Percentiles rank a stretch among this genome's conserved stretches.
phyloP scores from a whole-genome alignment of 2,888 invertebrate genomes.

The Oscheius sp. region DNA sequence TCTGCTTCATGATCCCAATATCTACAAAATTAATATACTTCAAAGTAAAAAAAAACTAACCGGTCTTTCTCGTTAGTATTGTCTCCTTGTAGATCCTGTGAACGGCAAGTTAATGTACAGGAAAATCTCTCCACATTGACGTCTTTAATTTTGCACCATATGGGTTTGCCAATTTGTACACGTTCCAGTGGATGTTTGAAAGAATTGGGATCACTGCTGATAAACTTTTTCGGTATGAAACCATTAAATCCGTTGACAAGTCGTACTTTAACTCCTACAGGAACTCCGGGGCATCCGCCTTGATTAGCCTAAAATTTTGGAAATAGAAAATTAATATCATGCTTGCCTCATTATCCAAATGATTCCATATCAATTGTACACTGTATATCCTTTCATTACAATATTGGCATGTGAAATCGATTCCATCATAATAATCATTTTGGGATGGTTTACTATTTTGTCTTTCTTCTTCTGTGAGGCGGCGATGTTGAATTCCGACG shows the following conservation, averaged over 20 bases:
- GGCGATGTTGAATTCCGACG: conserved; percentile 37
- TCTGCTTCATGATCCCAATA: conserved; percentile 33
- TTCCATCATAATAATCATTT: neutral
- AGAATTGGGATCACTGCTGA: conserved; percentile 83
- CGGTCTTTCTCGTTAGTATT: conserved; percentile 75
- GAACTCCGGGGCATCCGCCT: conserved; percentile 86
- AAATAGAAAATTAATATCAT: too few relatives aligned
- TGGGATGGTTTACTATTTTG: neutral
- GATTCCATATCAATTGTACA: conserved; percentile 4
- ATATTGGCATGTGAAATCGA: conserved; percentile 1
- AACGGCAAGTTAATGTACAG: conserved; percentile 86
- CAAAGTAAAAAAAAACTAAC: neutral
- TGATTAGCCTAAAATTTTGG: too few relatives aligned
- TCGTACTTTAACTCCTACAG: conserved; percentile 84
- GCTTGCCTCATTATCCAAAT: conserved; percentile 1
- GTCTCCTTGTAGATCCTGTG: conserved; percentile 88
- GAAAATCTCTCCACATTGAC: conserved; percentile 90
- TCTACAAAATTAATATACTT: conserved; percentile 10
- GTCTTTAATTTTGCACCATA: conserved; percentile 82
- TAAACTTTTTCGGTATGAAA: conserved; percentile 90
- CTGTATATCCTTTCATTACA: neutral
- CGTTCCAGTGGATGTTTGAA: conserved; percentile 91
- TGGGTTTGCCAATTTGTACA: conserved; percentile 74
- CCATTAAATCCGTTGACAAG: conserved; percentile 90
- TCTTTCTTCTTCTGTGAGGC: conserved; percentile 12